Base-by-base conservation (phyloP, 2,797 vertebrate genomes). In the Pangasius mekongensis region DNA sequence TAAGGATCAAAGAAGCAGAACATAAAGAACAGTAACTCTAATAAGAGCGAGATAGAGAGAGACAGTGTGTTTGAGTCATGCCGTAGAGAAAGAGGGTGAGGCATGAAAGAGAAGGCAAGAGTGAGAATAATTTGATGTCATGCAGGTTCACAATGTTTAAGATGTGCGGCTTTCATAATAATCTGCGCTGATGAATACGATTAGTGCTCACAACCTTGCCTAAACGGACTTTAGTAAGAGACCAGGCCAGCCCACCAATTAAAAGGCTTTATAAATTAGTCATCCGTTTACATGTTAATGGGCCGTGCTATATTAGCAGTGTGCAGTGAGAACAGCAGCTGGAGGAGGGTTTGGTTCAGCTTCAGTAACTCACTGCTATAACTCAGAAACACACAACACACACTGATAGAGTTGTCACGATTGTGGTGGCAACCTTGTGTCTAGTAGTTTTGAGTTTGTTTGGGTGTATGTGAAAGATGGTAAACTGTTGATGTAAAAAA, bases 111-210 rank as follows among this genome's bases (percentile, higher is more conserved):
- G 71, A 77, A 60, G 83, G 33, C 0, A 6, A 87, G 69, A 84
- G 86, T 60, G 54, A 71, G 71, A 47, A 52, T 87, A 60, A 86
- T 74, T 80, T 24, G 73, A 87, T 71, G 82, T 77, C 27, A 3
- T 77, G 60, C 87, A 84, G 82, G 82, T 77, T 81, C 82, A 84
- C 60, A n/a, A 64, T 76, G 49, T 88, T 87, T 86, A 88, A 88
- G 87, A 88, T 84, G 71, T 54, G 83, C n/a, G 36, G 52, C 87
- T 77, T 47, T 69, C 30, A 77, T 94, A 95, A 96, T 95, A 95
- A 95, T 95, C 94, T 91, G 91, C 91, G 88, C 93, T 95, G 95
- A 96, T 95, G 94, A 95, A 95, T 94, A 93, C 91, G 91, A 94
- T 94, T 92, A 92, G 94, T 94, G 95, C 95, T 95, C 94, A 95